Percentiles rank a stretch among this genome's conserved stretches.
Conservation (phyloP, 2,888 invertebrate genomes). For the Dasypolia templi region DNA sequence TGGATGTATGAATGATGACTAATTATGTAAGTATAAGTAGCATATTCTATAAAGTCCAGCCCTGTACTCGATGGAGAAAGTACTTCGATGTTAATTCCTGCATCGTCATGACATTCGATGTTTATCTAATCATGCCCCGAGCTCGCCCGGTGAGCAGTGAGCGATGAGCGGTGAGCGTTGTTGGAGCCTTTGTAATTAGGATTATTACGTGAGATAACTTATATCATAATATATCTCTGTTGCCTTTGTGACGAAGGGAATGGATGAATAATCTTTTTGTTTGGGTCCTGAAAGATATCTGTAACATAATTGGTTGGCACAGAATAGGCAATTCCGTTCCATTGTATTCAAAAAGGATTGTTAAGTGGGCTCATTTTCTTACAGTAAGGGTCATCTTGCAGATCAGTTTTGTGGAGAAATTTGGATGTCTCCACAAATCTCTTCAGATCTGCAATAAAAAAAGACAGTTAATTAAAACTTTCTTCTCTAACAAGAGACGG, state of each 20-base stretch:
- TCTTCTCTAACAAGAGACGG: not conserved
- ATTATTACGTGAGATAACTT: too few species aligned
- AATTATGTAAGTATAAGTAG: too few species aligned
- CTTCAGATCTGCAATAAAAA: conserved; percentile 13
- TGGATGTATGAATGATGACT: too few species aligned
- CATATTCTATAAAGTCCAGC: too few species aligned
- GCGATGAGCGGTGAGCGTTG: too few species aligned
- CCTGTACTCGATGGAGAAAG: conserved; percentile 20
- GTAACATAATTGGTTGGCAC: not conserved
- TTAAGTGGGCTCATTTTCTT: not conserved
- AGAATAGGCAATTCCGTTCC: not conserved
- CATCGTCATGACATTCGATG: conserved; percentile 42
- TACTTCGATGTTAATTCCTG: conserved; percentile 28
- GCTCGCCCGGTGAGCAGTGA: not conserved
- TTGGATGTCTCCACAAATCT: too few species aligned
- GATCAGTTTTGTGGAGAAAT: too few species aligned
- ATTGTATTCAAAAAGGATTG: not conserved
- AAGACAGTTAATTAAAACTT: conserved; percentile 38
- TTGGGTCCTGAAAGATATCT: not conserved
- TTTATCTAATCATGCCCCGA: conserved; percentile 44
- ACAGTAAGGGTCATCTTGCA: too few species aligned
- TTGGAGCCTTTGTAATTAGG: too few species aligned
- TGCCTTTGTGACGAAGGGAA: too few species aligned
- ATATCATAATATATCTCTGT: too few species aligned
- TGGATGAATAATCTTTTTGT: too few species aligned